Percentiles rank a stretch among this genome's conserved stretches.
Evolutionary conservation across 2,797 vertebrate species (phyloP).

Genomic region (Coranthus polyacanthus): DNA sequence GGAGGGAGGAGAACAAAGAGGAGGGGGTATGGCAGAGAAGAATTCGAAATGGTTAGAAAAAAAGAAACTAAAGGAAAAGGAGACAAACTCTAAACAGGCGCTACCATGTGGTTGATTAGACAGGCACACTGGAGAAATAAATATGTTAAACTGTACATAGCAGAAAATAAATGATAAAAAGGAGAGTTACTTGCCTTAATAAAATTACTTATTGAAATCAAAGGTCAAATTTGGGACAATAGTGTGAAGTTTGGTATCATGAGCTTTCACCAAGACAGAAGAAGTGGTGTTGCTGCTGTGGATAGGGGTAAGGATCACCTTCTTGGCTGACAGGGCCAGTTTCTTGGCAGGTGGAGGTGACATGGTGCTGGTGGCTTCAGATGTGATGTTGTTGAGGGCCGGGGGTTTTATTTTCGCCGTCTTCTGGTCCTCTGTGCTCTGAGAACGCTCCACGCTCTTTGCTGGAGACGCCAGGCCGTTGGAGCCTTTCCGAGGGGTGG

Average conservation of each 20-base stretch:
- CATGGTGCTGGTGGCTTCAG: constrained; percentile 84
- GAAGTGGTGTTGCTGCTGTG: constrained; percentile 36
- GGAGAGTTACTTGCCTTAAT: constrained; percentile 30
- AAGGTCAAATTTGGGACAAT: constrained; percentile 42
- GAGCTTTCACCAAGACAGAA: constrained; percentile 31
- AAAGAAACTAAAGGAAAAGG: constrained; percentile 86
- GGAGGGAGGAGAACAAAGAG: constrained; percentile 79
- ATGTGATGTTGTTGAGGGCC: constrained; percentile 72
- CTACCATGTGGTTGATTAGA: constrained; percentile 76
- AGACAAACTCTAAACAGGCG: constrained; percentile 78
- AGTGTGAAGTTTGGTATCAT: constrained; percentile 47
- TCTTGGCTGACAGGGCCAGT: constrained; percentile 90
- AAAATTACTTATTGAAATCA: constrained; percentile 48
- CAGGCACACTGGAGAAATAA: constrained; percentile 60
- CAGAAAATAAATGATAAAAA: constrained; percentile 28
- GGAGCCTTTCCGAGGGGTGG: constrained; percentile 76
- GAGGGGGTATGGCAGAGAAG: constrained; percentile 87
- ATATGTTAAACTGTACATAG: constrained; percentile 32
- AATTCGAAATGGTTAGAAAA: constrained; percentile 96
- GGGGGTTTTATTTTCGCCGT: constrained; percentile 83
- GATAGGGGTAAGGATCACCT: constrained; percentile 83
- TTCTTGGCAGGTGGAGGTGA: constrained; percentile 93
- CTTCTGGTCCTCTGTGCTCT: constrained; percentile 74
- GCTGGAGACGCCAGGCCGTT: constrained; percentile 79
- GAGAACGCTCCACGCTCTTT: constrained; percentile 76